Base-by-base conservation (phyloP, 2,888 invertebrate species). In the Tigriopus californicus region DNA sequence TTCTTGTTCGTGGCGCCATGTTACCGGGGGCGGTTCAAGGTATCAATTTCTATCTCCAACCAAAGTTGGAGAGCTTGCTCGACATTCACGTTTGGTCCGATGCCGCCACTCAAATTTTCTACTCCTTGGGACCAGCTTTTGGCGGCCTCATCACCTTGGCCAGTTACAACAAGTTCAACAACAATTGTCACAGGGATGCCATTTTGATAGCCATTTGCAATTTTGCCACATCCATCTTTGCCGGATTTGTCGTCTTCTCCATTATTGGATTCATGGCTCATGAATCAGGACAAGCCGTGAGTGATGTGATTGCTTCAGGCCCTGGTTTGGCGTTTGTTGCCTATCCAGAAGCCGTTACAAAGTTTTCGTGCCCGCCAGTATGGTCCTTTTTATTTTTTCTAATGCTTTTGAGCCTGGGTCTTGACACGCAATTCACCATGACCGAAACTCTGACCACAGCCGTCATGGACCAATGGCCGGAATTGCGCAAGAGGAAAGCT, bases 301-400 rank as follows among this genome's bases (percentile, higher is more conserved):
- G 20, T 15, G 53, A 53, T 5, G 53, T 56, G 42, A 15, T 46
- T 2, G 18, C 12, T 11, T 41, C 40, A 18, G 42, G 82, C 1
- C 81, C 83, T 18, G 84, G 84, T 11, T 70, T 87, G 62, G 85
- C 85, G 0, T 86, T 87, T 67, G 82, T 86, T 62, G 85, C 85
- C 18, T 85, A 85, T 68, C 85, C 86, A 0, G 87, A 87, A 72
- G 77, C 75, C 1, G 81, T 87, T 1, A 79, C 84, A 1, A 77
- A 82, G 62, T 15, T 22, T 49, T 75, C 85, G 1, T 33, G 33
- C 8, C 33, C 33, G 4, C 33, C 33, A 33, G 33, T 33, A 33
- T 33, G 33, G 33, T 82, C 86, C 5, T 75, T 84, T 56, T 73
- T 85, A 5, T 85, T 85, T 72, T 85, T 86, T 70, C 77, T 83